phyloP scores from a whole-genome alignment of 2,797 vertebrate species.

The Brachymystax lenok region DNA sequence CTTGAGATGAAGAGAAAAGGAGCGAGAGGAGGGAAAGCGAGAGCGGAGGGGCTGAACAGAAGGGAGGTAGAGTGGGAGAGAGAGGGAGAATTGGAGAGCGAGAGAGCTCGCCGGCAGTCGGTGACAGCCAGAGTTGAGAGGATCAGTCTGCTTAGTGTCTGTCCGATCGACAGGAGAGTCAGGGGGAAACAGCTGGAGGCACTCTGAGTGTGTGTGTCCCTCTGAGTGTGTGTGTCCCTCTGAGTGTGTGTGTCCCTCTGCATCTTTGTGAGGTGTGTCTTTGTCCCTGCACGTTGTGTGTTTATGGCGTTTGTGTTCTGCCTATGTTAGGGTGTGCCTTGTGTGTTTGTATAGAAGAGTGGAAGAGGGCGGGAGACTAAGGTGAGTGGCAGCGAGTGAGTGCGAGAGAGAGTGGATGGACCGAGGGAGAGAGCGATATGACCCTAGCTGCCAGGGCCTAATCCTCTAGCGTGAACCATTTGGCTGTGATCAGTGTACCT shows the following conservation, averaged over 20 bases:
- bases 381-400: too few relatives aligned
- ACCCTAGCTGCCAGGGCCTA: slow-evolving; percentile 42
- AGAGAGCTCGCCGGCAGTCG: slow-evolving; percentile 40
- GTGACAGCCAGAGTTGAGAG: slow-evolving; percentile 57
- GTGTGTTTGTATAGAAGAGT: slow-evolving; percentile 33
- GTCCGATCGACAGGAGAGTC: slow-evolving; percentile 58
- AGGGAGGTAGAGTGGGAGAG: neutral
- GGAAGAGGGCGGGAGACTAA: too few relatives aligned
- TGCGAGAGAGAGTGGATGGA: too few relatives aligned
- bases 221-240: slow-evolving; percentile 27
- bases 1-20: slow-evolving; percentile 29
- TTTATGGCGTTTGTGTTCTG: neutral
- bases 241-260: slow-evolving; percentile 14
- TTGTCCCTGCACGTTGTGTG: slow-evolving; percentile 7
- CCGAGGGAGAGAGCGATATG: neutral
- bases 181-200: slow-evolving; percentile 66
- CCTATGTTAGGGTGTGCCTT: slow-evolving; percentile 17
- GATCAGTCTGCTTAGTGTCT: slow-evolving; percentile 68
- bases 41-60: slow-evolving; percentile 9
- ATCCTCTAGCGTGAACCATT: slow-evolving; percentile 43
- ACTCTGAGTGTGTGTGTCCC: slow-evolving; percentile 1
- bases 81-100: neutral
- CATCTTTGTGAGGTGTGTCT: neutral
- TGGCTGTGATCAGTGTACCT: slow-evolving; percentile 58
- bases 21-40: slow-evolving; percentile 3